These are phyloP conservation scores for Xylocampa areola DNA, from an alignment of 2,888 invertebrate species.

Conservation along the genomic window DNA sequence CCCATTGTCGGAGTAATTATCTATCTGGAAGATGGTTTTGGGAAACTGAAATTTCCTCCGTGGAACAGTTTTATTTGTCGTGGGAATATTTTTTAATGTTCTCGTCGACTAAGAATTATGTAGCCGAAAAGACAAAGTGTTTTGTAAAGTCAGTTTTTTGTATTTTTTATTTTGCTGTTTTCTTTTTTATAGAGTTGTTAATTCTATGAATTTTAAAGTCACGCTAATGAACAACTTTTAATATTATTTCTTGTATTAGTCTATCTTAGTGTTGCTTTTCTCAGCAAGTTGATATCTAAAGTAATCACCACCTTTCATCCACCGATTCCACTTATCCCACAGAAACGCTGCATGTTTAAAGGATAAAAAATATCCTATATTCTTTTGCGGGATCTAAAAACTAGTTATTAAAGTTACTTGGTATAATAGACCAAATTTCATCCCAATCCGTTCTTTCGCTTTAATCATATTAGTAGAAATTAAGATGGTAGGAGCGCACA, in stretches of 20 bases:
- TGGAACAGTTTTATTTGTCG: constrained; percentile 44
- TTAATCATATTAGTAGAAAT: too few species aligned
- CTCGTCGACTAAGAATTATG: constrained; percentile 28
- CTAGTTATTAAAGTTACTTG: too few species aligned
- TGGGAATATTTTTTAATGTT: constrained; percentile 43
- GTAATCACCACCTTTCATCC: too few species aligned
- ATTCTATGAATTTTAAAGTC: constrained; percentile 35
- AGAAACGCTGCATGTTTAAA: too few species aligned
- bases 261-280: too few species aligned
- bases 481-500: too few species aligned
- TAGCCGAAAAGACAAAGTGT: constrained; percentile 31
- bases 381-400: too few species aligned
- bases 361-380: too few species aligned
- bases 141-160: constrained; percentile 37
- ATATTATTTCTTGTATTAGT: not conserved
- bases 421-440: too few species aligned
- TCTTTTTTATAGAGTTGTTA: constrained; percentile 21
- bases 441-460: too few species aligned
- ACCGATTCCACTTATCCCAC: too few species aligned
- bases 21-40: constrained; percentile 57
- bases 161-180: constrained; percentile 2
- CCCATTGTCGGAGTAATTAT: constrained; percentile 65
- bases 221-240: not conserved
- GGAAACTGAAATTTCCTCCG: constrained; percentile 56
- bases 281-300: constrained; percentile 8